These are phyloP conservation scores for Epizoanthus stellaris DNA, from an alignment of 92 coral and sea anemone species.

Conservation along the genomic window DNA sequence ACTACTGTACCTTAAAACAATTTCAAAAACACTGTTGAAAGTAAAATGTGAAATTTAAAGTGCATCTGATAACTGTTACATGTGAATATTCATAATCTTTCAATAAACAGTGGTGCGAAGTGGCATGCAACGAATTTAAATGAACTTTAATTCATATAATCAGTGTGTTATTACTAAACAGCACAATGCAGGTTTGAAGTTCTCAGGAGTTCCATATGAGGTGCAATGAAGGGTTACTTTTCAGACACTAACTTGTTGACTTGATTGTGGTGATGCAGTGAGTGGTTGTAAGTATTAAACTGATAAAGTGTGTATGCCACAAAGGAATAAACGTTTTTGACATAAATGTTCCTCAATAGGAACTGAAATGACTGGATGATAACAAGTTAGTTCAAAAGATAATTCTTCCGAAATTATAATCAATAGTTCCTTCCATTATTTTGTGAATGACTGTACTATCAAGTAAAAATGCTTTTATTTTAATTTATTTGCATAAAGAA, in stretches of 20 bases:
- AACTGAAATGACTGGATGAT: not conserved
- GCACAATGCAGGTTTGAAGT: conserved; percentile 18
- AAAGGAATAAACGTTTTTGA: not conserved
- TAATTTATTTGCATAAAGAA: not conserved
- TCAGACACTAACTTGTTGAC: not conserved
- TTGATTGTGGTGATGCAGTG: too few species aligned
- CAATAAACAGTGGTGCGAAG: not conserved
- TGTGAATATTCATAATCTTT: not conserved
- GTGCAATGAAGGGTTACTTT: conserved; percentile 9
- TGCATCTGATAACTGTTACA: too few species aligned
- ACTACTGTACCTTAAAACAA: too few species aligned
- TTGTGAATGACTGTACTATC: too few species aligned
- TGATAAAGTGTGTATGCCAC: not conserved
- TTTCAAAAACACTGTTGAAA: too few species aligned
- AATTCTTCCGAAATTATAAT: too few species aligned
- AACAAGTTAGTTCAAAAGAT: not conserved
- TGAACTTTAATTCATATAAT: not conserved
- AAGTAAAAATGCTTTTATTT: too few species aligned
- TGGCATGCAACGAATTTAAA: not conserved
- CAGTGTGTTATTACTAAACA: not conserved
- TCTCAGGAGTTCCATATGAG: conserved; percentile 37
- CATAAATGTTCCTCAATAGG: not conserved
- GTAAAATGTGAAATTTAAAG: too few species aligned
- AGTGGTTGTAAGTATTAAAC: conserved; percentile 29
- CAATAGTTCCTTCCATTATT: too few species aligned